phyloP scores from a whole-genome alignment of 2,888 invertebrate species.

The Diarsia rubi region DNA sequence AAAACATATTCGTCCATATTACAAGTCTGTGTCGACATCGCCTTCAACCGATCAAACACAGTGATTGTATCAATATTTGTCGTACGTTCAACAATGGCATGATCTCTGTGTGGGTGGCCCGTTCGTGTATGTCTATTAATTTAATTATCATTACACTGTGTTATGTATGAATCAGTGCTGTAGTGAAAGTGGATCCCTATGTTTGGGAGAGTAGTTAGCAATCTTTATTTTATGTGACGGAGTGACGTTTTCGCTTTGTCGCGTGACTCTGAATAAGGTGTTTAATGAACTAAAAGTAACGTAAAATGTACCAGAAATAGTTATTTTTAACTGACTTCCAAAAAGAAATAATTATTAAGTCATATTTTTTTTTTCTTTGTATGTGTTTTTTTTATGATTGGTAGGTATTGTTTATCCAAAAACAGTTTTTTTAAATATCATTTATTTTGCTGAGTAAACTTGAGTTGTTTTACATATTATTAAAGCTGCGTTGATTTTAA shows the following conservation, averaged over 20 bases:
- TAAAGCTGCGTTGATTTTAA: neutral
- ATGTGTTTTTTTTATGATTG: too few species aligned
- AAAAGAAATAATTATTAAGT: too few species aligned
- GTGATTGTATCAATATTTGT: conserved; percentile 87
- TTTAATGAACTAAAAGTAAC: neutral
- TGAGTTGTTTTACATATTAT: neutral
- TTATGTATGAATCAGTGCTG: conserved; percentile 77
- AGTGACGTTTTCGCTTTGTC: neutral
- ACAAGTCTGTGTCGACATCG: conserved; percentile 57
- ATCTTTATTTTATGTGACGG: neutral
- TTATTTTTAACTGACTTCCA: too few species aligned
- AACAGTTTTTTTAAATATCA: too few species aligned
- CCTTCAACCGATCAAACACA: conserved; percentile 72
- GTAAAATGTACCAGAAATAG: neutral
- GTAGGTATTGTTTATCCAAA: too few species aligned
- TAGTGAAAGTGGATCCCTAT: conserved; percentile 69
- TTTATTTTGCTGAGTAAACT: neutral
- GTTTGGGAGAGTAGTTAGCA: neutral
- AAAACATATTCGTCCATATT: conserved; percentile 39
- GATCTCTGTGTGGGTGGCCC: conserved; percentile 81
- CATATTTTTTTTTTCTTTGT: too few species aligned
- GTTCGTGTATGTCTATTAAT: conserved; percentile 82
- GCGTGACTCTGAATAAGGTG: neutral
- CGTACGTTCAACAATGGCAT: conserved; percentile 83
- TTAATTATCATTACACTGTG: conserved; percentile 81